Base-by-base conservation (phyloP, 2,888 invertebrate genomes). In the Zaprionus obscuricornis region DNA sequence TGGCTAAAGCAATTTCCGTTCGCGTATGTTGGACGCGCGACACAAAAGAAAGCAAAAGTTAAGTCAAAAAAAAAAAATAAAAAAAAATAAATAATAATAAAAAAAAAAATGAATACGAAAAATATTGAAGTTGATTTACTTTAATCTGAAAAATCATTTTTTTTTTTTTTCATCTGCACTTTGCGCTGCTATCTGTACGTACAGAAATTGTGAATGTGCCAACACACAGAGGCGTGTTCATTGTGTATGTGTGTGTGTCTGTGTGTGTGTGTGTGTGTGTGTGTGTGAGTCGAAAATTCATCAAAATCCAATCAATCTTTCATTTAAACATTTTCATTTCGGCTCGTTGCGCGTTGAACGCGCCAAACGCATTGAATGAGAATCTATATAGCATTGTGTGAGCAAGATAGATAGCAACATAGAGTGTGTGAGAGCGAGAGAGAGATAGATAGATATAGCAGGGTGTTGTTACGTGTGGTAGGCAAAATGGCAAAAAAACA, bases 291-390 rank as follows among this genome's bases (percentile, higher is more conserved):
- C 49, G 81, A 82, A n/a, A 85, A 85, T 85, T 79, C 79, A 83
- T 83, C 83, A 86, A 83, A 83, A 83, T 84, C 83, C 85, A 86
- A 83, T 83, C 83, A 83, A 83, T 83, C 83, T 86, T 86, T 74
- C 78, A 83, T 84, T 86, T 86, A 82, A 85, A 77, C 85, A 86
- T 86, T 84, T 81, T 84, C 85, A 84, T 85, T 78, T 77, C 72
- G 74, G 77, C 67, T 84, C 78, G 77, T 54, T 81, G 83, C 79
- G 65, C 64, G 24, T 10, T 20, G 26, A 10, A 11, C 20, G 67
- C 56, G 56, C 45, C 63, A 58, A 65, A 79, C 73, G 52, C 76
- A 72, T 65, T 76, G 67, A 82, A 76, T 82, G 67, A 56, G 55
- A 72, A 74, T 72, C 70, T 60, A 59, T 56, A 77, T 20, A 43